Evolutionary conservation across 1,140 invertebrate genomes (phyloP), one percentile per base, ranked within the genome.

Genomic region (Lerema accius): DNA sequence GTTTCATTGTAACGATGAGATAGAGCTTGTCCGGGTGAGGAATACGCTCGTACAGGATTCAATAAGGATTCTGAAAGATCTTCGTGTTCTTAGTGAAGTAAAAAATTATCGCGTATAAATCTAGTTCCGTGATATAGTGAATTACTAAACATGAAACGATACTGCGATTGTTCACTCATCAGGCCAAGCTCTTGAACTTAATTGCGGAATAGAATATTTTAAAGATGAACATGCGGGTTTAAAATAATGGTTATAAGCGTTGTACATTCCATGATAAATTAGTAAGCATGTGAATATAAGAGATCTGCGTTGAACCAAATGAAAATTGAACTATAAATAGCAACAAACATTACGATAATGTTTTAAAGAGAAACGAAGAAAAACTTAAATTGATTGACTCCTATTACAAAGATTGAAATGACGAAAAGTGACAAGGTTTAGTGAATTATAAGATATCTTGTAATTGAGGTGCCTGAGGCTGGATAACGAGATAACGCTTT

Each of bases 221-320:
- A 9, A 37, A 32, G 35, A 7, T 39, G 9, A 43, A 19, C 40
- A 60, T 59, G 50, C 56, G 42, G 42, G 15, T 40, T 14, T 39
- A 45, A 1, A 32, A 23, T 23, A 53, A 60, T 37, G 23, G 49
- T 51, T 26, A 49, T 10, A 60, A 51, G 39, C 35, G 19, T 59
- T 45, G 46, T 42, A 59, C 19, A 17, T 45, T 42, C 50, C 43
- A 60, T 37, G 60, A 60, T 37, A 56, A 66, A 4, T 58, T 48
- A 48, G 7, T 39, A 74, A 74, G 72, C 72, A 40, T 71, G 71
- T 71, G 71, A 76, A 76, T 68, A 65, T 63, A 71, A 64, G 74
- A 75, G 75, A 71, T 78, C 75, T 78, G 75, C 75, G 75, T 72
- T 63, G 61, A 72, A 43, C 58, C 35, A 56, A 64, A 55, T 28